phyloP scores from a whole-genome alignment of 2,888 invertebrate species.

The Drosophila austrosaltans region DNA sequence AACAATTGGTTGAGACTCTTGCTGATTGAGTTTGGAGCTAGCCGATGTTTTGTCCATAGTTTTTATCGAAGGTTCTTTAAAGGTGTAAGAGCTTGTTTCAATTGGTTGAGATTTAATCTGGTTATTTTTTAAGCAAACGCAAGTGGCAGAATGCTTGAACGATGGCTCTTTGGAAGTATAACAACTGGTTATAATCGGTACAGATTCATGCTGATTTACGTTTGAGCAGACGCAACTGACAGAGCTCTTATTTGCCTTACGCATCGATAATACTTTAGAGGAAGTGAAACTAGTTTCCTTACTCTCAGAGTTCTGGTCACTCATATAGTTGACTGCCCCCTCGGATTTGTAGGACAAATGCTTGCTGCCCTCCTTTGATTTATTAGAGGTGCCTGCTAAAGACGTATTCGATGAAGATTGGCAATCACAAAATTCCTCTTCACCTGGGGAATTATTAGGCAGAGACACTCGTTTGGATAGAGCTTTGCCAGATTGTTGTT shows the following conservation, averaged over 20 bases:
- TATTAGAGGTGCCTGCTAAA: background rate
- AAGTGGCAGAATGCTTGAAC: too few species aligned
- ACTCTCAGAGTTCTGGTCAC: too few species aligned
- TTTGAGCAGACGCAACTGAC: too few species aligned
- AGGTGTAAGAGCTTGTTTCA: background rate
- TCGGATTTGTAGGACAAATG: background rate
- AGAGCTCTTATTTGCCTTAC: too few species aligned
- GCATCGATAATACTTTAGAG: too few species aligned
- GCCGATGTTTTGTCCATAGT: background rate
- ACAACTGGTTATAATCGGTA: background rate
- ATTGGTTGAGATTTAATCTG: background rate
- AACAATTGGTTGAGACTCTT: background rate
- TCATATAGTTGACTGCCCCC: too few species aligned
- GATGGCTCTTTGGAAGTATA: background rate
- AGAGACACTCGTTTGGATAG: conserved; percentile 3
- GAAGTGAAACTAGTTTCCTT: too few species aligned
- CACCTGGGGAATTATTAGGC: background rate
- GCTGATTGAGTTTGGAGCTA: background rate
- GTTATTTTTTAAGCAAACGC: too few species aligned
- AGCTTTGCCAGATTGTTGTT: background rate
- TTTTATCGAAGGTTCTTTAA: background rate
- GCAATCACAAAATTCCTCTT: conserved; percentile 15
- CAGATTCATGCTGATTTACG: background rate
- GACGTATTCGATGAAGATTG: conserved; percentile 10
- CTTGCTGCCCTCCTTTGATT: background rate